Conservation (phyloP, 2,113 vertebrate species). For the Spizaetus ornatus region DNA sequence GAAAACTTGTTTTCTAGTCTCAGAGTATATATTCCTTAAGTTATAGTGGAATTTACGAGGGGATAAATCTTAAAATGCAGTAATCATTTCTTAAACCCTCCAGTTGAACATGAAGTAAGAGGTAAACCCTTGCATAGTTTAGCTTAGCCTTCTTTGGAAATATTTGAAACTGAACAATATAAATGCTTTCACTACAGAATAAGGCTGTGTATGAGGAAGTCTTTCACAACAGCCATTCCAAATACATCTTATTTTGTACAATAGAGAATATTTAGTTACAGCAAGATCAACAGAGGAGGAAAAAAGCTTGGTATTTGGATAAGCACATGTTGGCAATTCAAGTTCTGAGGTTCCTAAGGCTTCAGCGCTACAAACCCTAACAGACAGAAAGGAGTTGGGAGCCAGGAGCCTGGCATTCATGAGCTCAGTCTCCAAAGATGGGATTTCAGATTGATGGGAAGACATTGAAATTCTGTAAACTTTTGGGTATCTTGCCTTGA, state of each 20-base stretch:
- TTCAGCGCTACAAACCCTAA: not conserved
- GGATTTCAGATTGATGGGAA: not conserved
- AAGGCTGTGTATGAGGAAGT: not conserved
- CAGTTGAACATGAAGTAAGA: not conserved
- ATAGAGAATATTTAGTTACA: not conserved
- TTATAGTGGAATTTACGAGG: not conserved
- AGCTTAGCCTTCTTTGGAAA: not conserved
- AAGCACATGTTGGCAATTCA: not conserved
- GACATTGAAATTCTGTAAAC: not conserved
- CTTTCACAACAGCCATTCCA: not conserved
- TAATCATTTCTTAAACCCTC: not conserved
- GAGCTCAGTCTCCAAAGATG: not conserved
- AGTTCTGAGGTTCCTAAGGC: not conserved
- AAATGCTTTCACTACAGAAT: not conserved
- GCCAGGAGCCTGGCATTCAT: not conserved
- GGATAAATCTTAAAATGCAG: not conserved
- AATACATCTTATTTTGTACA: not conserved
- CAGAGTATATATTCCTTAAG: not conserved
- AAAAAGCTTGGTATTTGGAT: not conserved
- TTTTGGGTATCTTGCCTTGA: not conserved
- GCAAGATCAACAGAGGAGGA: not conserved
- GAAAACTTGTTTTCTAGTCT: not conserved
- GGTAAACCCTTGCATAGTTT: not conserved
- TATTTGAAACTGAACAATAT: not conserved
- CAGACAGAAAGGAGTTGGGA: not conserved